These are phyloP conservation scores for Erebia epiphron DNA, from an alignment of 2,888 invertebrate species.

Conservation along the genomic window DNA sequence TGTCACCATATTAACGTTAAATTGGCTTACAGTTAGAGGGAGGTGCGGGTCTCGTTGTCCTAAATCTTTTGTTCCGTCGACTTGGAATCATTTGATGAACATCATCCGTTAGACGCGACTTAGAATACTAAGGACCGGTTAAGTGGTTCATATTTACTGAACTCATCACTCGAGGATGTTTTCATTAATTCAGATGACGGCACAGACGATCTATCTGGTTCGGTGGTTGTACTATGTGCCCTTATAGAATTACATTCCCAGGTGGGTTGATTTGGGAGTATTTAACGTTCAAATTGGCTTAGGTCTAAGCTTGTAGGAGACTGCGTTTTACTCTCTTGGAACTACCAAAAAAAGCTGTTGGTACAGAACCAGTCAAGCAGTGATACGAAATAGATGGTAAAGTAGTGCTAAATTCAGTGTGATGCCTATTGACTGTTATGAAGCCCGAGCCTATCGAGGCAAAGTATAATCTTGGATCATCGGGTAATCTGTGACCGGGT, in stretches of 20 bases:
- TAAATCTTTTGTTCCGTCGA: constrained; percentile 52
- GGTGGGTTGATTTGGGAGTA: not conserved
- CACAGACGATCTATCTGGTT: not conserved
- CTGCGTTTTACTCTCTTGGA: too few relatives aligned
- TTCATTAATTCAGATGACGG: constrained; percentile 24
- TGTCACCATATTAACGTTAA: constrained; percentile 37
- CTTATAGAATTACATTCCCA: not conserved
- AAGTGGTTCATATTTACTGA: constrained; percentile 32
- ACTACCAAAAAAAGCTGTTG: too few relatives aligned
- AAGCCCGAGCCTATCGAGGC: too few relatives aligned
- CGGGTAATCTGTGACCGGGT: too few relatives aligned
- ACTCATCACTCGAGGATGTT: constrained; percentile 26
- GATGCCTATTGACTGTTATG: too few relatives aligned
- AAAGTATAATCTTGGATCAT: too few relatives aligned
- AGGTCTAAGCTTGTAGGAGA: too few relatives aligned
- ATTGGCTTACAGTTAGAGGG: constrained; percentile 50
- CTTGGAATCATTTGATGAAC: constrained; percentile 44
- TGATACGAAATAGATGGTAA: too few relatives aligned
- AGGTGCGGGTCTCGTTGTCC: constrained; percentile 54
- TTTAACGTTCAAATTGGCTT: too few relatives aligned
- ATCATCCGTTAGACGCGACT: constrained; percentile 45
- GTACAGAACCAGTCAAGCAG: too few relatives aligned
- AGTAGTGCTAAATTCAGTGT: too few relatives aligned
- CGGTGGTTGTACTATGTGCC: not conserved
- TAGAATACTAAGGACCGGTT: constrained; percentile 32